Conservation (phyloP, 2,888 invertebrate genomes). For the Galeopsomyia nigrocyanea region DNA sequence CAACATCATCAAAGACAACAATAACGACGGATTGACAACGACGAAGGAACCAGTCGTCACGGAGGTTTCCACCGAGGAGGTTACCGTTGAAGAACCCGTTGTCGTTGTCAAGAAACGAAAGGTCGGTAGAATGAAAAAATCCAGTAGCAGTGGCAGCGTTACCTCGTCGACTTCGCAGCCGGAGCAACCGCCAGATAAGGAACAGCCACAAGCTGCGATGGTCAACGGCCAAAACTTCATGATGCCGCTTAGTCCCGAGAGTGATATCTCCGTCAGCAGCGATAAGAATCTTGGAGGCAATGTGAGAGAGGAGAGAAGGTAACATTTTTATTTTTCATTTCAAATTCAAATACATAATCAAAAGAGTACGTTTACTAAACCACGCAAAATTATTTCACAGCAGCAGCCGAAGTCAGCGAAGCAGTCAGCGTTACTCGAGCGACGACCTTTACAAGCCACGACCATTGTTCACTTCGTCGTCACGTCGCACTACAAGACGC, state of each 20-base stretch:
- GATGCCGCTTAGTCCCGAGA: slow-evolving; percentile 68
- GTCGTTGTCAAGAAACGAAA: slow-evolving; percentile 57
- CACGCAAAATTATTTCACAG: slow-evolving; percentile 13
- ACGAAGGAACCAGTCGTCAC: slow-evolving; percentile 41
- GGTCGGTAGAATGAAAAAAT: slow-evolving; percentile 56
- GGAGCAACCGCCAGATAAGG: slow-evolving; percentile 13
- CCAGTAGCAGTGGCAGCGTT: slow-evolving; percentile 26
- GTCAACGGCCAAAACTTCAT: slow-evolving; percentile 65
- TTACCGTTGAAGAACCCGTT: slow-evolving; percentile 50
- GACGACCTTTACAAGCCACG: slow-evolving; percentile 82
- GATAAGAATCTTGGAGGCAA: slow-evolving; percentile 58
- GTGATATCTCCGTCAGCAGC: slow-evolving; percentile 66
- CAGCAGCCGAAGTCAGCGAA: slow-evolving; percentile 60
- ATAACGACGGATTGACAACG: slow-evolving; percentile 58
- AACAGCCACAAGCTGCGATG: slow-evolving; percentile 47
- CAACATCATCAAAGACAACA: slow-evolving; percentile 61
- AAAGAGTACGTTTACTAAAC: neutral
- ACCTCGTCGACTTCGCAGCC: neutral
- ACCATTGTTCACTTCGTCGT: slow-evolving; percentile 70
- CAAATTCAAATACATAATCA: neutral
- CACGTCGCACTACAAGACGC: slow-evolving; percentile 71
- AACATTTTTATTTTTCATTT: slow-evolving; percentile 34
- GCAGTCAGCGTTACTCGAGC: slow-evolving; percentile 75
- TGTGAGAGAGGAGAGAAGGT: slow-evolving; percentile 65
- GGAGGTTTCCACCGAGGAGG: slow-evolving; percentile 28